Percentiles rank a stretch among this genome's conserved stretches.
These are phyloP conservation scores for Chloropsis hardwickii DNA, from an alignment of 2,113 vertebrate genomes.

Conservation along the genomic window DNA sequence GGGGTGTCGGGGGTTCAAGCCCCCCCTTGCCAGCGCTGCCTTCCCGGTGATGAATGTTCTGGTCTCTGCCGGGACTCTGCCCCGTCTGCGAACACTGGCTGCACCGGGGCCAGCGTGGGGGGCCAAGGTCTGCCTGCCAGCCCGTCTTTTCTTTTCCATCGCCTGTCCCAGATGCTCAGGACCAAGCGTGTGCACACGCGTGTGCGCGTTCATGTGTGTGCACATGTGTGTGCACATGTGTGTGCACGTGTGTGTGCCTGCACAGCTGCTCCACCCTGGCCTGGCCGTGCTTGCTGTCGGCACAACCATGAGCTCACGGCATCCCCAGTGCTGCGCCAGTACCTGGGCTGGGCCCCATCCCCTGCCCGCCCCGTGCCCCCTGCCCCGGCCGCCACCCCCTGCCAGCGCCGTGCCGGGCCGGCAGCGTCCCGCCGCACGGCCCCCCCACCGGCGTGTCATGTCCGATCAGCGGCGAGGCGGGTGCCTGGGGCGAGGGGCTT, in stretches of 20 bases:
- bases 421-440: not conserved
- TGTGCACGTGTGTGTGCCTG: not conserved
- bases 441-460: not conserved
- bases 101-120: rapidly evolving
- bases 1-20: not conserved
- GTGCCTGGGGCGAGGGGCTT: not conserved
- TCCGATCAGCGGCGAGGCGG: not conserved
- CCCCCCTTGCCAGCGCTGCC: not conserved
- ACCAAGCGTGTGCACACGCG: not conserved
- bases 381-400: not conserved
- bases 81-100: rapidly evolving
- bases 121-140: not conserved
- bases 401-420: not conserved
- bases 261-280: not conserved
- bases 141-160: not conserved
- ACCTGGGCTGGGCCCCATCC: not conserved
- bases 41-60: rapidly evolving
- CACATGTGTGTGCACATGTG: not conserved
- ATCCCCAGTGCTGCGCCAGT: not conserved
- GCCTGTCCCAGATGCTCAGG: rapidly evolving
- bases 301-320: not conserved
- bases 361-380: not conserved
- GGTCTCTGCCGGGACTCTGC: not conserved
- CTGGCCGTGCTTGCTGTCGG: not conserved
- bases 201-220: not conserved